Conservation (phyloP, 2,113 vertebrate species). For the Protobothrops mucrosquamatus region DNA sequence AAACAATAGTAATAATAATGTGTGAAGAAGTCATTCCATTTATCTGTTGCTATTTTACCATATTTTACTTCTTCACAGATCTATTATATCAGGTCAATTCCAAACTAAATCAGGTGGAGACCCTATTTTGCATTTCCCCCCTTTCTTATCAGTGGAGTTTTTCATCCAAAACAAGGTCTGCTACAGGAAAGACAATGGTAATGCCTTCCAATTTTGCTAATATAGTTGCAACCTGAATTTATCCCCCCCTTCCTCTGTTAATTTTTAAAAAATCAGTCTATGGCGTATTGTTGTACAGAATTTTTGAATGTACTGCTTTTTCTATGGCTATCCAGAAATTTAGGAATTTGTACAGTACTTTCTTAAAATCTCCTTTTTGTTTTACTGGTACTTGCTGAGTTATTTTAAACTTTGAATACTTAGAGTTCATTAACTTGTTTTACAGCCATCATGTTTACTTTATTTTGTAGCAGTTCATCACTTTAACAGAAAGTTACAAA, state of each 20-base stretch:
- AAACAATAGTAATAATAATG: not conserved
- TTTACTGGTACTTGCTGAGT: constrained; percentile 21
- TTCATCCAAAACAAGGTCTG: not conserved
- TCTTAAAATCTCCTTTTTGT: not conserved
- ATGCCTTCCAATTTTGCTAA: not conserved
- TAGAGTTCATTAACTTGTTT: constrained; percentile 44
- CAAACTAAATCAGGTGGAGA: not conserved
- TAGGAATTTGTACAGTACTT: not conserved
- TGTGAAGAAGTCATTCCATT: not conserved
- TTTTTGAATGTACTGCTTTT: not conserved
- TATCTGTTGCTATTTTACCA: not conserved
- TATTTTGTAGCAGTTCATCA: constrained; percentile 48
- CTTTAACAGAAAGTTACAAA: constrained; percentile 50
- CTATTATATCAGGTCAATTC: not conserved
- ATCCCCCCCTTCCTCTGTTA: not conserved
- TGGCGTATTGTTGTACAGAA: not conserved
- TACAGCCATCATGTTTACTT: constrained; percentile 33
- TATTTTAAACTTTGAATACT: constrained; percentile 41
- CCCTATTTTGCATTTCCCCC: not conserved
- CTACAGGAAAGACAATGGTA: not conserved
- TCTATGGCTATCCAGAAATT: not conserved
- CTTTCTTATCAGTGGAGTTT: not conserved
- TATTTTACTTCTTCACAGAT: not conserved
- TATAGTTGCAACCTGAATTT: not conserved
- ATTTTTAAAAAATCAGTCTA: not conserved